phyloP scores from a whole-genome alignment of 1,140 invertebrate genomes.

The Zaprionus davidi region DNA sequence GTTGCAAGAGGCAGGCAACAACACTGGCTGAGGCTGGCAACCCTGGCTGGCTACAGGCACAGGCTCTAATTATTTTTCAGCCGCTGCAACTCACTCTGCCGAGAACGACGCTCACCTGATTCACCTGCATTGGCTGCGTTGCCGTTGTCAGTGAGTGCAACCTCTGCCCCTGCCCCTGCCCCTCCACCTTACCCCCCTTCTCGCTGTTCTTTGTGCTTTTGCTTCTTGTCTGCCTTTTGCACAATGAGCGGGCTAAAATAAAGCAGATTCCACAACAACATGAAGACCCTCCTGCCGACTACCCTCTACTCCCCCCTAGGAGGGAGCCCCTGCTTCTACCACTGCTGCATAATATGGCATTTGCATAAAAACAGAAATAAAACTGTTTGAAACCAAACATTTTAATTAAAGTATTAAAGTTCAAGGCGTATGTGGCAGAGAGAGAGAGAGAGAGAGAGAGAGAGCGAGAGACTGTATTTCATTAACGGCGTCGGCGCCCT shows the following conservation, averaged over 20 bases:
- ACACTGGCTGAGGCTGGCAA: neutral
- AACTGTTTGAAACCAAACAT: conserved; percentile 71
- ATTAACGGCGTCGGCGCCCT: neutral
- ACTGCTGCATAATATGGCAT: conserved; percentile 62
- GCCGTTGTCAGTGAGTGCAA: neutral
- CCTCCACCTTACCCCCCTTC: neutral
- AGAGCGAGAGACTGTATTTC: neutral
- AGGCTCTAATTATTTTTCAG: conserved; percentile 82
- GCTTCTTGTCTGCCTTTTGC: conserved; percentile 64
- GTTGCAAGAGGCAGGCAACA: neutral
- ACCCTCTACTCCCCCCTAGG: neutral
- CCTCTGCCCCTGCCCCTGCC: neutral
- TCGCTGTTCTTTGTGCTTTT: conserved; percentile 51
- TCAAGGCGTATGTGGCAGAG: conserved; percentile 3
- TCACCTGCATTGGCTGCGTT: conserved; percentile 42
- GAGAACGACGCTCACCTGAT: conserved; percentile 48
- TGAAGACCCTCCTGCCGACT: neutral
- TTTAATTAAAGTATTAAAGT: conserved; percentile 71
- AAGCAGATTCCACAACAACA: conserved; percentile 55
- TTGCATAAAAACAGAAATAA: conserved; percentile 74
- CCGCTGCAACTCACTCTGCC: conserved; percentile 53
- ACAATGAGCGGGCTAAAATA: conserved; percentile 79
- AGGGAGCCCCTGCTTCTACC: neutral
- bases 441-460: neutral
- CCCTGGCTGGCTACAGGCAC: conserved; percentile 42